Evolutionary conservation across 2,888 invertebrate species (phyloP), one percentile per base, ranked within the genome.

Genomic region (Lepidochitona cinerea): DNA sequence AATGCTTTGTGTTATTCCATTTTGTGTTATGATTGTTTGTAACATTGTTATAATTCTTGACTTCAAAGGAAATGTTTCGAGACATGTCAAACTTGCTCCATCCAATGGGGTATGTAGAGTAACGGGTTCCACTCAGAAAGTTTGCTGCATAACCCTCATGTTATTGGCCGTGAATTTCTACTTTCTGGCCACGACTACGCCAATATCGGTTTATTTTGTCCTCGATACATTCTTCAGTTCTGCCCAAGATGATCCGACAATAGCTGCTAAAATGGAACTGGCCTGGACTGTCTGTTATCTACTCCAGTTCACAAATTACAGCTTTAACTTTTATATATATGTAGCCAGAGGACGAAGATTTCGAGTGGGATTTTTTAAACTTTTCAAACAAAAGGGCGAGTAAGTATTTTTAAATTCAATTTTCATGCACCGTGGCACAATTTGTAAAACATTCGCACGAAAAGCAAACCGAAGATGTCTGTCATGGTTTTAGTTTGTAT

Each of bases 321-420:
- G 79, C 53, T 66, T 79, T 33, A 83, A 83, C 70, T 83, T 83
- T 69, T 83, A 81, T 37, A 69, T 81, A n/a, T 83, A 83, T 67
- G 79, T 81, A 14, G 78, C 79, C 0, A 78, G 59, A 29, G 59
- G 59, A 4, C 23, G 59, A 1, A 23, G 59, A 23, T 59, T 59
- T 29, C 1, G 59, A 26, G 59, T 14, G 29, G 59, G 29, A 32
- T 26, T 59, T 26, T 59, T 23, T 23, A 59, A 29, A 26, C 32
- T 59, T 2, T 29, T 4, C 26, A 26, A 9, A 29, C 59, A 32
- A 59, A 59, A 59, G 2, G 26, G 12, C 23, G 59, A 59, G 59
- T 59, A 59, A 23, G 59, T 59, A 59, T 26, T 29, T 26, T 4
- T 4, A 49, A n/a, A 7, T 18, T 49, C 49, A 49, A 49, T n/a